Evolutionary conservation across 2,888 invertebrate genomes (phyloP).

Genomic region (Prenolepis imparis): DNA sequence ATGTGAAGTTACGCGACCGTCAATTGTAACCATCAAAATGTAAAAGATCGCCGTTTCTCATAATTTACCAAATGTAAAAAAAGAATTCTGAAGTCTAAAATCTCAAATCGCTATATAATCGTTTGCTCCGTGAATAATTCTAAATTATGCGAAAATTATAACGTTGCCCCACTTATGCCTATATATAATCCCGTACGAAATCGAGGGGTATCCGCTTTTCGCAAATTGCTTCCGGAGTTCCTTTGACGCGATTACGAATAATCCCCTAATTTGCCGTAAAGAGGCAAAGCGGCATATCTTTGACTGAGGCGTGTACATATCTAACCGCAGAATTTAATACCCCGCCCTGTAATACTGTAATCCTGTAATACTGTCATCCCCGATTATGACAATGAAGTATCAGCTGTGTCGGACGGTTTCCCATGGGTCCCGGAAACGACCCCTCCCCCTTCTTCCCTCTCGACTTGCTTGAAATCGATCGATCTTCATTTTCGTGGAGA

Average conservation of each 20-base stretch:
- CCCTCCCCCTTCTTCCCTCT: no score
- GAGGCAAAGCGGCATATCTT: neutral
- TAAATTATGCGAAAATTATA: neutral
- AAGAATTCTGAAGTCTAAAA: neutral
- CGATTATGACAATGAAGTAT: slow-evolving; percentile 46
- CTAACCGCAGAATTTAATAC: slow-evolving; percentile 16
- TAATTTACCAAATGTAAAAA: neutral
- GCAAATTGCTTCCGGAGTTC: neutral
- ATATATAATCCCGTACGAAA: neutral
- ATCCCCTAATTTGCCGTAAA: slow-evolving; percentile 6
- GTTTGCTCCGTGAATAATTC: neutral
- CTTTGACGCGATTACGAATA: neutral
- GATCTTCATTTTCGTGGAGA: slow-evolving; percentile 53
- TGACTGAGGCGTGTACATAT: neutral
- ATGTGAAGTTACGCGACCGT: neutral
- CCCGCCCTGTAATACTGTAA: slow-evolving; percentile 1
- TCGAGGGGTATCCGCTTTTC: neutral
- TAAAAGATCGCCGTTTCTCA: neutral
- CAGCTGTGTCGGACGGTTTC: slow-evolving; percentile 22
- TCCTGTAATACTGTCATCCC: slow-evolving; percentile 3
- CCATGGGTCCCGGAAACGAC: neutral
- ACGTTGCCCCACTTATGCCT: neutral
- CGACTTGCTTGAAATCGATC: slow-evolving; percentile 36
- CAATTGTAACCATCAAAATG: neutral
- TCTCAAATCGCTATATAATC: neutral